Conservation (phyloP, 2,888 invertebrate genomes). For the Andrena praecox region DNA sequence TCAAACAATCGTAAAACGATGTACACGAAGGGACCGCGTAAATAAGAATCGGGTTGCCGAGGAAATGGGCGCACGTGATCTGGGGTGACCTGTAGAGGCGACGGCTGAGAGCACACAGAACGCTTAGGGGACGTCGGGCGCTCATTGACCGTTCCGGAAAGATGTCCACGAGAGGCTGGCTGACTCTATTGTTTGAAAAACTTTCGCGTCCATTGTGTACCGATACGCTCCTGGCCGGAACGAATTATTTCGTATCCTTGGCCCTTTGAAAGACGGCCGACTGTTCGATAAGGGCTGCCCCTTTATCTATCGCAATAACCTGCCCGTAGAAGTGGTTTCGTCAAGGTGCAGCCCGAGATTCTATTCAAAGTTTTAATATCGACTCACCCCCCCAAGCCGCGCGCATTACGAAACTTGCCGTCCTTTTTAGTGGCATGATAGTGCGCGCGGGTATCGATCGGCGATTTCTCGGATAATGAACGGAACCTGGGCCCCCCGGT, state of each 20-base stretch:
- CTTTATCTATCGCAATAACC: constrained; percentile 40
- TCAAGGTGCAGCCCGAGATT: constrained; percentile 29
- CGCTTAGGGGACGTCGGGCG: constrained; percentile 41
- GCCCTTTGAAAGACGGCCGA: constrained; percentile 39
- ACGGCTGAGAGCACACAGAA: constrained; percentile 48
- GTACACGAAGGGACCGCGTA: constrained; percentile 26
- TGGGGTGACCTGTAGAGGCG: constrained; percentile 46
- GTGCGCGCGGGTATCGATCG: constrained; percentile 29
- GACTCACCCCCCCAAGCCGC: not conserved
- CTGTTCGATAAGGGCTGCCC: constrained; percentile 27
- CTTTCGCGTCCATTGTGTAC: constrained; percentile 59
- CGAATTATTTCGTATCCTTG: constrained; percentile 53
- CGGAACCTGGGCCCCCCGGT: constrained; percentile 4
- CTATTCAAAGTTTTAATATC: constrained; percentile 56
- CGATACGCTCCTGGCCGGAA: constrained; percentile 37
- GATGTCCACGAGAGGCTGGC: constrained; percentile 51
- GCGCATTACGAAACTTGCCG: constrained; percentile 45
- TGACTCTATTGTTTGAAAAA: constrained; percentile 63
- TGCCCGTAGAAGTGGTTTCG: constrained; percentile 48
- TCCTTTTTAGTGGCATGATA: constrained; percentile 33
- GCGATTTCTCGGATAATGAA: constrained; percentile 24
- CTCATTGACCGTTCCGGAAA: constrained; percentile 59
- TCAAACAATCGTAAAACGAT: constrained; percentile 49
- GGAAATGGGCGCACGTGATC: constrained; percentile 43
- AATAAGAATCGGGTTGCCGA: constrained; percentile 27